Base-by-base conservation (phyloP, 2,888 invertebrate species). In the Hypomecis punctinalis region DNA sequence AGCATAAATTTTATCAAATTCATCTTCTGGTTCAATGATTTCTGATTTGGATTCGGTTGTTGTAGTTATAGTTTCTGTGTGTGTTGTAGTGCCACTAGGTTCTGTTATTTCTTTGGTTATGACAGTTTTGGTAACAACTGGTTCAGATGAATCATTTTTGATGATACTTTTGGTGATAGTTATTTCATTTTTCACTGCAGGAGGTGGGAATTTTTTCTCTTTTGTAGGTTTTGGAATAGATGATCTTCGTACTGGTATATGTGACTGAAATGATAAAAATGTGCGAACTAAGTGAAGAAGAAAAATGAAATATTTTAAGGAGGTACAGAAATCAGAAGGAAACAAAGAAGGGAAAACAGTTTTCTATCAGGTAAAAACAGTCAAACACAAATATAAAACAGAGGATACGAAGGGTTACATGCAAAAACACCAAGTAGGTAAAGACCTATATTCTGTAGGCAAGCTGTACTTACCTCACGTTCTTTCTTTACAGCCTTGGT, bases 1-100 rank as follows among this genome's bases (percentile, higher is more conserved):
- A 61, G 88, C 86, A 58, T 87, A 92, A 39, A 92, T 74, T 76
- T 87, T 90, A 5, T 92, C 91, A 51, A 92, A 92, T 71, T 90
- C 91, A 2, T 91, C 90, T 5, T 89, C 88, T 0, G 81, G 57
- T 65, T 65, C 61, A 13, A 51, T 58, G 7, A 54, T 46, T 60
- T 67, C 53, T 59, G 48, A 54, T 10, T 43, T 49, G 5, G 53
- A 59, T 49, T 55, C 61, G 78, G 53, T 70, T 71, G 72, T 57
- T 5, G 47, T 39, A 5, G 10, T 8, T 11, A 8, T 35, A 1
- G 60, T 89, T 5, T 89, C 88, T 0, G 80, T 59, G 23, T 47
- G 54, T 9, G 54, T 43, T 57, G 66, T 46, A 52, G 47, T 61
- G 9, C 5, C 6, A 42, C 47, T 6, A 57, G 45, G 47, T 13